Evolutionary conservation across 2,797 vertebrate species (phyloP).

Genomic region (Carduelis carduelis): DNA sequence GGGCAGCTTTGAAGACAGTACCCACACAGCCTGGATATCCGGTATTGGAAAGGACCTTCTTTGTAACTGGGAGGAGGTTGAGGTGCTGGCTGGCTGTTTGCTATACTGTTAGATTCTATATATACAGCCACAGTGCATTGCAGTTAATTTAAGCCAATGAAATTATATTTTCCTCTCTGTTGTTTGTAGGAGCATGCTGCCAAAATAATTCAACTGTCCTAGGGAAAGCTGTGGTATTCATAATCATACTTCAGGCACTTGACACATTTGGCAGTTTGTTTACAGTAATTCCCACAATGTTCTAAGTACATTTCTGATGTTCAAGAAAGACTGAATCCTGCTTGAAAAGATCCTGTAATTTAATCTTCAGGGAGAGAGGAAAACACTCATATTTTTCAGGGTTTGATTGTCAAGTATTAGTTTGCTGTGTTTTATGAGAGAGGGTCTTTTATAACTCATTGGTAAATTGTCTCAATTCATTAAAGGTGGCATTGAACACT

Average conservation of each 20-base stretch:
- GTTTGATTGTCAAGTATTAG: background rate
- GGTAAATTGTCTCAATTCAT: background rate
- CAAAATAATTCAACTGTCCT: background rate
- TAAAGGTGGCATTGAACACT: background rate
- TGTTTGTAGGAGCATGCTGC: background rate
- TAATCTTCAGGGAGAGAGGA: background rate
- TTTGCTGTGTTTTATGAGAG: background rate
- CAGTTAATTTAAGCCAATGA: background rate
- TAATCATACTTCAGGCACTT: background rate
- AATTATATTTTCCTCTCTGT: background rate
- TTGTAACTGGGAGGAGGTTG: background rate
- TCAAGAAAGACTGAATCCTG: background rate
- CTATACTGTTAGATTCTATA: background rate
- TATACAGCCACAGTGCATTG: background rate
- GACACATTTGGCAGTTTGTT: background rate
- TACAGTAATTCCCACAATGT: background rate
- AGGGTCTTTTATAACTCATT: background rate
- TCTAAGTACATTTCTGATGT: background rate
- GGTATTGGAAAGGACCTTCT: background rate
- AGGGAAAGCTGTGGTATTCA: background rate
- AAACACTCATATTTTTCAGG: background rate
- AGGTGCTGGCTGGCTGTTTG: background rate
- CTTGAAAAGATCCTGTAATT: background rate
- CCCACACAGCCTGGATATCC: background rate
- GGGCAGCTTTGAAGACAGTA: background rate